Conservation (phyloP, 2,888 invertebrate genomes). For the Cylindroiulus punctatus region DNA sequence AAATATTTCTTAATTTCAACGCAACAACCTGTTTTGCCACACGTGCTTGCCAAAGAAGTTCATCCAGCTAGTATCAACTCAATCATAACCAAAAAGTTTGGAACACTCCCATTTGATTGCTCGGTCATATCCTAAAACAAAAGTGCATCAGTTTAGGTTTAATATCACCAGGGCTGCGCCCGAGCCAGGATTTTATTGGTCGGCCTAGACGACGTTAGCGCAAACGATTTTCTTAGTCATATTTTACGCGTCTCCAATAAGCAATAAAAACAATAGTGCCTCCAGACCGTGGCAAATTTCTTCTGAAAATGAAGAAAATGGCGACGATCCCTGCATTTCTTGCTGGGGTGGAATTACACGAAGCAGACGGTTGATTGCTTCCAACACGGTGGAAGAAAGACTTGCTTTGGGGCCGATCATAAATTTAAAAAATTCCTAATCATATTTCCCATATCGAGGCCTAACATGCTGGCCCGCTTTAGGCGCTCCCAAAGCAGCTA, state of each 20-base stretch:
- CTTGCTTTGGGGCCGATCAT: constrained; percentile 11
- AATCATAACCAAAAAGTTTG: no score
- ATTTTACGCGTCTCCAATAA: constrained; percentile 27
- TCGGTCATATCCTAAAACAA: neutral
- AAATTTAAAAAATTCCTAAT: neutral
- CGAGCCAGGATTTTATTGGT: neutral
- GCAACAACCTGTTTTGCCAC: no score
- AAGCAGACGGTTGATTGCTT: constrained; percentile 26
- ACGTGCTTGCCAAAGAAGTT: no score
- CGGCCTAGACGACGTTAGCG: constrained; percentile 17
- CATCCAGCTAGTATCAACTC: no score
- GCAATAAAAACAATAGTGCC: constrained; percentile 28
- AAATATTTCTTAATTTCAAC: no score
- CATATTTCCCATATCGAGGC: neutral
- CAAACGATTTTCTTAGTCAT: constrained; percentile 35
- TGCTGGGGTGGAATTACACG: neutral
- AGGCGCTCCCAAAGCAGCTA: neutral
- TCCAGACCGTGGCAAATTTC: constrained; percentile 23
- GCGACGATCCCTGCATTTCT: neutral
- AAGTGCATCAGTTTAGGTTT: constrained; percentile 3
- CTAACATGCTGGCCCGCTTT: neutral
- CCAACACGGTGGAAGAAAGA: neutral
- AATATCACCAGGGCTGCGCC: neutral
- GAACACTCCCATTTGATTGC: neutral
- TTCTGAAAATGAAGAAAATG: constrained; percentile 29